Base-by-base conservation (phyloP, 1,140 invertebrate species). In the Drosophila sturtevanti region DNA sequence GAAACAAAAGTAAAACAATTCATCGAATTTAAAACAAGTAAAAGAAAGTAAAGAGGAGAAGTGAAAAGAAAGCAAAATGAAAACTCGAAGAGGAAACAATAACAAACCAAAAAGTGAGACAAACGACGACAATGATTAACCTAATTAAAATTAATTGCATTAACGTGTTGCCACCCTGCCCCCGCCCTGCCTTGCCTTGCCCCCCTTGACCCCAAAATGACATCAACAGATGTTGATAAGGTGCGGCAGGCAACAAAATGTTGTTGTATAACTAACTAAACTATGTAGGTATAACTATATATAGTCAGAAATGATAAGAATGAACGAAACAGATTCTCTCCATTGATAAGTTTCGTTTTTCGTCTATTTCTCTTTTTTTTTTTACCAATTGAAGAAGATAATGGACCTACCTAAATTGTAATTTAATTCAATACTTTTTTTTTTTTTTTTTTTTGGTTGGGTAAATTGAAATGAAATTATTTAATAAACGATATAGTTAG, bases 141-240 rank as follows among this genome's bases (percentile, higher is more conserved):
- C 66, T 72, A 79, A 84, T 79, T 79, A 76, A 79, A 65, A 67
- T 64, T 63, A 72, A 84, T 82, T 75, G 70, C 70, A 44, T 18
- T 60, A 56, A 64, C 48, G 69, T 60, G 65, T 41, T 56, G 24
- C 27, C 22, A 6, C 14, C 54, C 24, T 56, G 27, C 24, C 54
- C 27, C 27, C 7, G 16, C 41, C 41, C 6, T 44, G 41, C 6
- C 41, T 9, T 44, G 41, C 7, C 41, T 9, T 44, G 41, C 41
- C 41, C 41, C 41, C 21, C 41, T 48, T 48, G 41, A 48, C 41
- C 41, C 41, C 41, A 9, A 48, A 21, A 9, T 21, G 16, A 48
- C 12, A 48, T 48, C 41, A 16, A 21, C 41, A 18, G 41, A 21
- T 48, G 16, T 48, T 48, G 41, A 48, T 48, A 48, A 48, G 41